These are phyloP conservation scores for Agrilus mali DNA, from an alignment of 2,888 invertebrate species.

Conservation along the genomic window DNA sequence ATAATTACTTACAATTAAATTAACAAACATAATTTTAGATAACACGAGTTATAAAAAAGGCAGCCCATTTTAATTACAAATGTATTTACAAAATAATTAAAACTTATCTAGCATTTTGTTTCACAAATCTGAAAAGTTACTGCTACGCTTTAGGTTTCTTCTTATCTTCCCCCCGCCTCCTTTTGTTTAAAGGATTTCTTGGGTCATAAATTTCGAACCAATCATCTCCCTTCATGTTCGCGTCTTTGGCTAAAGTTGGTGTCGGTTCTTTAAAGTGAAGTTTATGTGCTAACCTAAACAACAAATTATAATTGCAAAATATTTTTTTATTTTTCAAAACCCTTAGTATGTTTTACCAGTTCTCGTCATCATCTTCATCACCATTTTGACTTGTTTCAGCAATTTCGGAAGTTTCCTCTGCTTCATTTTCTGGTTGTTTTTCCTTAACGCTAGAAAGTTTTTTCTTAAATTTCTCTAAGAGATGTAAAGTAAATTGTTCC, in stretches of 20 bases:
- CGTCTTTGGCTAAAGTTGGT: conserved; percentile 76
- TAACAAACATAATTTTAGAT: too few relatives aligned
- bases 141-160: conserved; percentile 9
- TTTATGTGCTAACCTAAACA: conserved; percentile 49
- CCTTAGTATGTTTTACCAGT: conserved; percentile 9
- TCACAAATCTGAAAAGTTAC: too few relatives aligned
- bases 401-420: conserved; percentile 23
- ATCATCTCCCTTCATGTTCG: conserved; percentile 83
- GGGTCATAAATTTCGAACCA: conserved; percentile 98
- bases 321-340: conserved; percentile 1
- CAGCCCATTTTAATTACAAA: too few relatives aligned
- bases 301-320: conserved; percentile 8
- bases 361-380: conserved; percentile 16
- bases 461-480: conserved; percentile 72
- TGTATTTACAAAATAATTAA: too few relatives aligned
- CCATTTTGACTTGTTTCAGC: conserved; percentile 17
- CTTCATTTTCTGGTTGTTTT: conserved; percentile 36
- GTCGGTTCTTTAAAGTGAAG: conserved; percentile 55
- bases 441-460: conserved; percentile 62
- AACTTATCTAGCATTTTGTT: too few relatives aligned
- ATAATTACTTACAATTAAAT: too few relatives aligned
- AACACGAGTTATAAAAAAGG: too few relatives aligned
- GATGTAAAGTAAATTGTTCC: conserved; percentile 65
- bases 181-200: conserved; percentile 83
- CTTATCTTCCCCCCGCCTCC: conserved; percentile 66